Evolutionary conservation across 2,888 invertebrate genomes (phyloP), one percentile per base, ranked within the genome.

Genomic region (Drosophila pullipes): DNA sequence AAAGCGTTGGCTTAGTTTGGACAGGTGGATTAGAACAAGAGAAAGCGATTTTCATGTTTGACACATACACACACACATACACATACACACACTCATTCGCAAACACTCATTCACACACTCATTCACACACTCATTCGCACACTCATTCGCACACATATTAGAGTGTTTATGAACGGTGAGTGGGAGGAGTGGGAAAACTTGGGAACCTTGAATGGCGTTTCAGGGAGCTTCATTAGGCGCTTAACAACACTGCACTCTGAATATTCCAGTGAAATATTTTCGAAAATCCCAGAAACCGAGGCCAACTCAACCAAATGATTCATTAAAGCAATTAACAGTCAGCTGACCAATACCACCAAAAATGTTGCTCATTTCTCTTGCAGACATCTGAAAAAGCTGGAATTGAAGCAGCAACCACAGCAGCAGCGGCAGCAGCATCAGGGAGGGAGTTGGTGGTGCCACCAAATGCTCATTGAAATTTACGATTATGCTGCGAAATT

Each of bases 401-500:
- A 54, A 16, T 47, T 47, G 47, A 11, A 16, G 31, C 13, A 60
- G 39, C 47, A 35, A 47, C 10, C 50, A 11, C 10, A 41, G 35
- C 39, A 33, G 13, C 25, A n/a, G 41, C 9, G 35, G 35, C n/a
- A 39, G n/a, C 35, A 28, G 50, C 9, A 39, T 7, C 55, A 13
- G 16, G 41, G 5, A 28, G 49, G 30, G 37, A 57, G 11, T 47
- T n/a, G 53, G 28, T 49, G 55, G 52, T 30, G 69, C 60, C 16
- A 59, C 62, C 81, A 76, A 82, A 90, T 91, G 85, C 78, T 85
- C 62, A 80, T 83, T 82, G 90, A 83, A 82, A 85, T 91, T 76
- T 83, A 89, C 77, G 89, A 91, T 81, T 91, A 91, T 89, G 91
- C 89, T 77, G 84, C 81, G 73, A 89, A 89, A 88, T 79, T 86